Conservation (phyloP, 2,888 invertebrate genomes). For the Ormia ochracea region DNA sequence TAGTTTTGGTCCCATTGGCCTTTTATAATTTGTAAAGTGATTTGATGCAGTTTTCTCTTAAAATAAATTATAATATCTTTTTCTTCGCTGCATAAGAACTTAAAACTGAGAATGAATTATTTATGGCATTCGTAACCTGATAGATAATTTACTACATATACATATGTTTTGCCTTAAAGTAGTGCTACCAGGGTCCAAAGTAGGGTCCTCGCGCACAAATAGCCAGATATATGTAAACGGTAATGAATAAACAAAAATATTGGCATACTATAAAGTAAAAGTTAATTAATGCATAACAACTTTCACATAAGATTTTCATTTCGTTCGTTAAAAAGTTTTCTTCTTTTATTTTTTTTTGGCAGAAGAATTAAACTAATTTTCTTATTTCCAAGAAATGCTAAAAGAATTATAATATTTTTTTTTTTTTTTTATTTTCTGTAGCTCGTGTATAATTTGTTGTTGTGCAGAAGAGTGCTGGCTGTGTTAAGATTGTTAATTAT, state of each 20-base stretch:
- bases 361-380: slow-evolving; percentile 8
- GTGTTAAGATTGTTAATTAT: slow-evolving; percentile 48
- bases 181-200: not conserved
- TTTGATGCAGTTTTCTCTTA: too few relatives aligned
- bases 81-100: too few relatives aligned
- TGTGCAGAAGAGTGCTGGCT: not conserved
- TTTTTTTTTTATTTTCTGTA: not conserved
- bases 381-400: not conserved
- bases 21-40: too few relatives aligned
- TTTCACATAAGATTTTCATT: slow-evolving; percentile 49
- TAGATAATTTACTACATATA: too few relatives aligned
- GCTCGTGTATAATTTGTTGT: slow-evolving; percentile 39
- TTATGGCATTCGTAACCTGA: too few relatives aligned
- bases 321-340: slow-evolving; percentile 9
- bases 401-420: slow-evolving; percentile 2
- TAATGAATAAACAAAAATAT: slow-evolving; percentile 51
- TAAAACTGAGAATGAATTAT: too few relatives aligned
- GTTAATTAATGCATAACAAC: slow-evolving; percentile 56
- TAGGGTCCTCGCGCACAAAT: not conserved
- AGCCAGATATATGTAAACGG: not conserved
- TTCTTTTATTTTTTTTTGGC: slow-evolving; percentile 10
- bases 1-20: too few relatives aligned
- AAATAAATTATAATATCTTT: too few relatives aligned
- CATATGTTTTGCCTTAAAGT: too few relatives aligned
- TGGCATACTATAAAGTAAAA: slow-evolving; percentile 51